A percentile compares a stretch with the other conserved stretches of the same genome.
Conservation (phyloP, 2,797 vertebrate genomes). For the Antennarius maculatus region DNA sequence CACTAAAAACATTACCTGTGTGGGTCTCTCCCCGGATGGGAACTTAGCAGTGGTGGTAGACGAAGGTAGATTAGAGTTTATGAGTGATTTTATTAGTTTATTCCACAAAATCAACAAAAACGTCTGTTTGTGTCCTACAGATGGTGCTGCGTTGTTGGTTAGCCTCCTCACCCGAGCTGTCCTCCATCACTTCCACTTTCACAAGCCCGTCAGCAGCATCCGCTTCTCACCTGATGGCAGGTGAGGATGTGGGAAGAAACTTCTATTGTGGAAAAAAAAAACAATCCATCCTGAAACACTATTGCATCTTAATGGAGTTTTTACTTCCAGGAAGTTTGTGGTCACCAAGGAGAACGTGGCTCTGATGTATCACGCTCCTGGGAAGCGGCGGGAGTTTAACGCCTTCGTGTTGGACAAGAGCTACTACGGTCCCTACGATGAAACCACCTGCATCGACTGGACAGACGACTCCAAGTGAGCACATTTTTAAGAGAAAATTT, state of each 20-base stretch:
- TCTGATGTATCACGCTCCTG: conserved; percentile 94
- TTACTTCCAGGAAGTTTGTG: conserved; percentile 87
- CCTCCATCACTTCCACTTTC: conserved; percentile 93
- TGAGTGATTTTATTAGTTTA: neutral
- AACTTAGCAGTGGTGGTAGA: conserved; percentile 90
- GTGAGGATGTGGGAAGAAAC: conserved; percentile 63
- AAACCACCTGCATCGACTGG: conserved; percentile 98
- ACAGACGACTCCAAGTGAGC: conserved; percentile 92
- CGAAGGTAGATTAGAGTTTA: conserved; percentile 84
- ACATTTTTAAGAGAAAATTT: no score
- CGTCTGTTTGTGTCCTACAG: conserved; percentile 71
- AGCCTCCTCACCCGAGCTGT: conserved; percentile 88
- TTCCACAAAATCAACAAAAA: neutral
- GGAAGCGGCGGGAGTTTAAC: conserved; percentile 91
- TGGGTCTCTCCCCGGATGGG: conserved; percentile 92
- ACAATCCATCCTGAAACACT: no score
- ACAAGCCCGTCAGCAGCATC: conserved; percentile 90
- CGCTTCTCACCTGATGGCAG: conserved; percentile 94
- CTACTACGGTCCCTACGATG: conserved; percentile 94
- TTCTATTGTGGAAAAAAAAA: no score
- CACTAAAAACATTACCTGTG: conserved; percentile 88
- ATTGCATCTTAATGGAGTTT: no score
- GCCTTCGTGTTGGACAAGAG: conserved; percentile 95
- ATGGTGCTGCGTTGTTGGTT: conserved; percentile 89
- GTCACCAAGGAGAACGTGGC: conserved; percentile 92